These are phyloP conservation scores for Leptopilina boulardi DNA, from an alignment of 1,140 invertebrate species.

Conservation along the genomic window DNA sequence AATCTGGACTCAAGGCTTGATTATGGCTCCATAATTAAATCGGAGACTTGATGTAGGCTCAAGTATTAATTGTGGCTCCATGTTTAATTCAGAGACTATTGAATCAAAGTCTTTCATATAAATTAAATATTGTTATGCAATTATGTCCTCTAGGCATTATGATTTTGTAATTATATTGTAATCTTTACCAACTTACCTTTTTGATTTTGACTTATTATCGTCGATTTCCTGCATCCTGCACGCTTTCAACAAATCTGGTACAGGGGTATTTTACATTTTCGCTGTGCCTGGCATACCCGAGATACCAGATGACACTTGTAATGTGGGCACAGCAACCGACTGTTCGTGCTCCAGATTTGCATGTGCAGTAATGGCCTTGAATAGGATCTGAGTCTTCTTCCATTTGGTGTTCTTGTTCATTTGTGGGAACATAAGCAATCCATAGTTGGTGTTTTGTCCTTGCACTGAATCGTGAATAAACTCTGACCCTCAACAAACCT, in stretches of 20 bases:
- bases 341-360: no score
- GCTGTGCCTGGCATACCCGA: not conserved
- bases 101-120: no score
- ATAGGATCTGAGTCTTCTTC: not conserved
- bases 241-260: not conserved
- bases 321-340: not conserved
- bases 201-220: no score
- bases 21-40: no score
- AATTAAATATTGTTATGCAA: no score
- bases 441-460: slow-evolving; percentile 27
- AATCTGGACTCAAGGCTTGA: no score
- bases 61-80: no score
- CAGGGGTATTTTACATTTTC: not conserved
- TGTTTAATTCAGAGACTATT: no score
- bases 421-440: not conserved
- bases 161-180: no score
- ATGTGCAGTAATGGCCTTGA: not conserved
- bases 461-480: slow-evolving; percentile 20
- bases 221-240: not conserved
- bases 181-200: no score
- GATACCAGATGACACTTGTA: not conserved
- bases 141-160: no score
- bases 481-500: not conserved
- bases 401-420: not conserved
- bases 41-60: no score